phyloP scores from a whole-genome alignment of 2,113 vertebrate genomes.

The Phalacrocorax aristotelis region DNA sequence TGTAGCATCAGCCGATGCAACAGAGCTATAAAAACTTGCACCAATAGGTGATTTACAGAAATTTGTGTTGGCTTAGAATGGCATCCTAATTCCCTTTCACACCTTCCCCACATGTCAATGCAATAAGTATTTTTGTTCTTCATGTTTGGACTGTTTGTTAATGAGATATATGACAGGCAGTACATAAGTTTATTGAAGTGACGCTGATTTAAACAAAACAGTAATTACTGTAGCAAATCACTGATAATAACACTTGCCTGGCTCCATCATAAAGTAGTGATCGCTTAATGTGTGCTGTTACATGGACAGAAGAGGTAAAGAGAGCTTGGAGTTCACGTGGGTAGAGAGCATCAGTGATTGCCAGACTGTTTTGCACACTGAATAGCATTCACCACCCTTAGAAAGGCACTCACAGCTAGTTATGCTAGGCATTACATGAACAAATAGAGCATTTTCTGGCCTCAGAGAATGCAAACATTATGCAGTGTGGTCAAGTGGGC shows the following conservation, averaged over 20 bases:
- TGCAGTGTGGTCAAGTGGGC: constrained; percentile 23
- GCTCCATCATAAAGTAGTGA: background rate
- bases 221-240: background rate
- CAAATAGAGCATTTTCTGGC: constrained; percentile 19
- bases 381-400: background rate
- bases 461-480: constrained; percentile 43
- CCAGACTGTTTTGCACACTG: background rate
- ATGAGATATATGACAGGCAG: background rate
- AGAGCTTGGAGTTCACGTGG: background rate
- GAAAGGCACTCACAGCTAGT: background rate
- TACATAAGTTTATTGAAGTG: background rate
- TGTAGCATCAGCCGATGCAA: background rate
- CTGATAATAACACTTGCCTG: background rate
- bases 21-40: background rate
- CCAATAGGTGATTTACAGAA: background rate
- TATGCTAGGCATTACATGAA: background rate
- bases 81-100: background rate
- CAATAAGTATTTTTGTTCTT: background rate
- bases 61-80: background rate
- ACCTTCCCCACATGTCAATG: background rate
- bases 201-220: background rate
- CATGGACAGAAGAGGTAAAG: background rate
- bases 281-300: background rate
- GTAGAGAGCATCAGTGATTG: background rate
- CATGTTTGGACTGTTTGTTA: background rate